Evolutionary conservation across 1,140 invertebrate genomes (phyloP), one percentile per base, ranked within the genome.

Genomic region (Ladona fulva): DNA sequence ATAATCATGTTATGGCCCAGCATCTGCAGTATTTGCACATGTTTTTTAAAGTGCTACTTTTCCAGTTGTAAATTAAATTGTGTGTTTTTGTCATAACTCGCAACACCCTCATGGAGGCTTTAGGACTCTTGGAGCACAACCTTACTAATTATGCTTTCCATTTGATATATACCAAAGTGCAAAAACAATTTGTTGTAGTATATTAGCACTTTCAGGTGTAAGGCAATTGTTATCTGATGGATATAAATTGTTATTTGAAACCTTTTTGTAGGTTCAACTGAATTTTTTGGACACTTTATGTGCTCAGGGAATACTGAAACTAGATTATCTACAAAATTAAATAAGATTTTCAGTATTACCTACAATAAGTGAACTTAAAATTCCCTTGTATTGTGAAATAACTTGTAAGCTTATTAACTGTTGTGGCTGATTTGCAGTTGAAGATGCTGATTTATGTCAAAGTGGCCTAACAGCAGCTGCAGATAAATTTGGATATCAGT

Each of bases 11-110:
- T 66, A 66, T 66, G n/a, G n/a, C 52, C 52, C n/a, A 66, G 52
- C 52, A 66, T 66, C 52, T 66, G 52, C 52, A 66, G 52, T 66
- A 19, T 66, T 19, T 66, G 52, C 52, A 66, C 52, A 66, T 66
- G 52, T 66, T 66, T 66, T 37, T 66, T 66, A 66, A 66, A 66
- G 52, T 66, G 52, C 52, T 66, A 66, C 52, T 66, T 66, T 66
- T 66, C 52, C 52, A 66, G 52, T 66, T 66, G n/a, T 66, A 66
- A 66, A 66, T 66, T 66, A 66, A 16, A 16, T 66, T 66, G 52
- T 19, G 52, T 66, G 52, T 66, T 66, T 66, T 66, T 66, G 12
- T 66, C 52, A 66, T 19, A 66, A 66, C 52, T 66, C n/a, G 52
- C 52, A 66, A 66, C 52, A 66, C 52, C 52, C 52, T 66, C 52